Conservation (phyloP, 2,888 invertebrate species). For the Apamea crenata region DNA sequence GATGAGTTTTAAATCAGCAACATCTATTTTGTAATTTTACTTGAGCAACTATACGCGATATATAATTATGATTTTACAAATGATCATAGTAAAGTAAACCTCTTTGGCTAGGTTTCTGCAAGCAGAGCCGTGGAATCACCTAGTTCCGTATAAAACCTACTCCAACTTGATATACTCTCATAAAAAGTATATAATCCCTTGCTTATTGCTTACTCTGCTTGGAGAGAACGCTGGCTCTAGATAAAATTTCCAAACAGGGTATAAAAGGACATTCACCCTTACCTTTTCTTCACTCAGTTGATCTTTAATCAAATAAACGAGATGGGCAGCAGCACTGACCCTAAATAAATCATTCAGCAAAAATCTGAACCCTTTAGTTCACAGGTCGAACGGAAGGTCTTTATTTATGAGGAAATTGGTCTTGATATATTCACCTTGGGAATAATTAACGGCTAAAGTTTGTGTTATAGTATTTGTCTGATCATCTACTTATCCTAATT, state of each 20-base stretch:
- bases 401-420: conserved; percentile 37
- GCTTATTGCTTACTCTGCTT: conserved; percentile 30
- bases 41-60: no score
- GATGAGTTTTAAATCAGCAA: no score
- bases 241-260: conserved; percentile 27
- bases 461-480: background rate
- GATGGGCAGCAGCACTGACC: conserved; percentile 41
- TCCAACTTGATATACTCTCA: background rate
- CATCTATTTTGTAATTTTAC: no score
- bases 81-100: no score
- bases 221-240: background rate
- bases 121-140: background rate
- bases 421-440: conserved; percentile 10
- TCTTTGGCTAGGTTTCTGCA: background rate
- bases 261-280: conserved; percentile 20
- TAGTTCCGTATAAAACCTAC: background rate
- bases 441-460: conserved; percentile 5
- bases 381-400: conserved; percentile 19
- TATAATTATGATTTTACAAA: no score
- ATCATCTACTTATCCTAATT: background rate
- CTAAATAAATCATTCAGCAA: conserved; percentile 49
- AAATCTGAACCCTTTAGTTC: conserved; percentile 45
- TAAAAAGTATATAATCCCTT: conserved; percentile 16
- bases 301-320: conserved; percentile 59
- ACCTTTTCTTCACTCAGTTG: conserved; percentile 56